These are phyloP conservation scores for Entomobrya proxima DNA, from an alignment of 2,888 invertebrate species.

Conservation along the genomic window DNA sequence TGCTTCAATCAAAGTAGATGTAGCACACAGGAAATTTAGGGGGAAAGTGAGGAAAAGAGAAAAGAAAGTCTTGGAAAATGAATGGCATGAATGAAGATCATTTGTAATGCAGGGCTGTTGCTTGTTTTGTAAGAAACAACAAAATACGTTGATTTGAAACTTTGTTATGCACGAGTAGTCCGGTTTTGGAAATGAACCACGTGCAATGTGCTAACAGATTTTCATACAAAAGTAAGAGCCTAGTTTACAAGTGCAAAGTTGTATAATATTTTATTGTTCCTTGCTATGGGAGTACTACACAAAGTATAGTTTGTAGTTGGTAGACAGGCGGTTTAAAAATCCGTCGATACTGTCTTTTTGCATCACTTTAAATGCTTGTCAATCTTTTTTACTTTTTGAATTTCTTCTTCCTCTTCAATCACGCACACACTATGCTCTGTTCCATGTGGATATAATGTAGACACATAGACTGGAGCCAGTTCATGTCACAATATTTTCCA, in stretches of 20 bases:
- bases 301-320: no score
- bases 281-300: no score
- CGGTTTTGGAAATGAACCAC: no score
- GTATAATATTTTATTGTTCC: no score
- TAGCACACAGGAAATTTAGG: conserved; percentile 31
- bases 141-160: neutral
- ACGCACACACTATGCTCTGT: neutral
- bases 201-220: no score
- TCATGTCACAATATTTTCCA: conserved; percentile 50
- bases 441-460: neutral
- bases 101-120: conserved; percentile 46
- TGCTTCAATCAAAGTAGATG: neutral
- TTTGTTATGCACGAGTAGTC: no score
- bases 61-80: conserved; percentile 20
- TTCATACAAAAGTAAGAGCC: no score
- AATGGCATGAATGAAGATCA: conserved; percentile 46
- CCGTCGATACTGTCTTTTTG: neutral
- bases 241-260: no score
- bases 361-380: conserved; percentile 41
- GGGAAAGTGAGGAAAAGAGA: conserved; percentile 21
- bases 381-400: conserved; percentile 29
- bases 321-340: conserved; percentile 1
- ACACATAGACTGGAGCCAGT: conserved; percentile 40
- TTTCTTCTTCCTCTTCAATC: conserved; percentile 7
- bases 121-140: conserved; percentile 17